Percentiles rank a stretch among this genome's conserved stretches.
phyloP scores from a whole-genome alignment of 1,140 invertebrate species.

The Ganaspis sp. region DNA sequence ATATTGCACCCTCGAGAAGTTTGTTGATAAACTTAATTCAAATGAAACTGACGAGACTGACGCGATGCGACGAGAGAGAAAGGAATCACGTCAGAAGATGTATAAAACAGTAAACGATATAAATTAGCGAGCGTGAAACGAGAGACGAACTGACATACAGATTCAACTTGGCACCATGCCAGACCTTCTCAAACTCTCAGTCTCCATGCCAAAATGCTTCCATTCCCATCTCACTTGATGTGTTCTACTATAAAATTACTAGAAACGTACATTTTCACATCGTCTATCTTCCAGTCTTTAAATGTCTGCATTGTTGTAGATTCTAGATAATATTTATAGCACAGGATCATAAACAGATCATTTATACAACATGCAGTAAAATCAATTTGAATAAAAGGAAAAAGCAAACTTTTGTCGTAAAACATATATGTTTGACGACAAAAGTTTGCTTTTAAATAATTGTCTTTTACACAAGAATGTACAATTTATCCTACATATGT shows the following conservation, averaged over 20 bases:
- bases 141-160: slow-evolving; percentile 47
- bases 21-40: slow-evolving; percentile 66
- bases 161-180: slow-evolving; percentile 54
- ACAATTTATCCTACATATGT: too few relatives aligned
- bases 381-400: too few relatives aligned
- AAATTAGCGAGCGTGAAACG: slow-evolving; percentile 37
- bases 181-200: slow-evolving; percentile 55
- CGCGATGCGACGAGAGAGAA: slow-evolving; percentile 38
- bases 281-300: too few relatives aligned
- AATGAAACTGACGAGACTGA: slow-evolving; percentile 45
- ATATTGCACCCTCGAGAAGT: slow-evolving; percentile 37
- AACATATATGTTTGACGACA: too few relatives aligned
- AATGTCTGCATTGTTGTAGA: too few relatives aligned
- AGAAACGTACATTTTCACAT: not conserved
- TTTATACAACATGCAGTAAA: too few relatives aligned
- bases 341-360: too few relatives aligned
- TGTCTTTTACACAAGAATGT: too few relatives aligned
- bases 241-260: not conserved
- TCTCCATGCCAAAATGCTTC: slow-evolving; percentile 58
- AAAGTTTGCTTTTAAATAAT: too few relatives aligned
- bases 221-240: slow-evolving; percentile 36
- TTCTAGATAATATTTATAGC: too few relatives aligned
- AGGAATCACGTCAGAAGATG: slow-evolving; percentile 23
- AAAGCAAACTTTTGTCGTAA: too few relatives aligned
- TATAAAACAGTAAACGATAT: slow-evolving; percentile 46